Percentiles rank a stretch among this genome's conserved stretches.
These are phyloP conservation scores for Stomorhina lunata DNA, from an alignment of 2,888 invertebrate species.

Conservation along the genomic window DNA sequence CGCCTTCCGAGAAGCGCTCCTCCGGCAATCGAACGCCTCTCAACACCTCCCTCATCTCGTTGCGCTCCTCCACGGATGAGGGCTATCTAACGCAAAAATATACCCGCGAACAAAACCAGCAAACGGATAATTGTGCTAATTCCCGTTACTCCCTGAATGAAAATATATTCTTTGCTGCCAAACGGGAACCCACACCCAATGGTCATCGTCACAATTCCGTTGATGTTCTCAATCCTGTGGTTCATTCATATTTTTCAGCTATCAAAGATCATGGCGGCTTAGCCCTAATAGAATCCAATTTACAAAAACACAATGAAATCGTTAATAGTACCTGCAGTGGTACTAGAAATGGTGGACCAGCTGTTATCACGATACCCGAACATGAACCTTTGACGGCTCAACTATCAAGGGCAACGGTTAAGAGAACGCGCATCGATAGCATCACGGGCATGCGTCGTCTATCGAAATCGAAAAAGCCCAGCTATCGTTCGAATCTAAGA, in stretches of 20 bases:
- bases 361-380: constrained; percentile 75
- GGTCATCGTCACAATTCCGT: constrained; percentile 77
- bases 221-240: constrained; percentile 75
- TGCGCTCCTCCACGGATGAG: constrained; percentile 73
- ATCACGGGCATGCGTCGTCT: constrained; percentile 74
- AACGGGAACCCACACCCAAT: constrained; percentile 71
- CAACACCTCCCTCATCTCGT: constrained; percentile 68
- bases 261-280: constrained; percentile 72
- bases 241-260: constrained; percentile 70
- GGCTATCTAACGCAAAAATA: constrained; percentile 75
- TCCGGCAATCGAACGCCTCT: constrained; percentile 63
- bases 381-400: constrained; percentile 65
- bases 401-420: constrained; percentile 63
- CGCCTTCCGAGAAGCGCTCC: constrained; percentile 78
- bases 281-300: constrained; percentile 71
- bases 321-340: not conserved
- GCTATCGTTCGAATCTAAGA: constrained; percentile 75
- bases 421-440: constrained; percentile 71
- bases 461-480: constrained; percentile 75
- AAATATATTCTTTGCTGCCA: constrained; percentile 74
- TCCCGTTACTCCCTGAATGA: constrained; percentile 79
- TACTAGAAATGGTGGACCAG: constrained; percentile 49
- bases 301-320: constrained; percentile 69
- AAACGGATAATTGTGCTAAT: constrained; percentile 70
- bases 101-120: constrained; percentile 66